Evolutionary conservation across 92 coral and sea anemone species (phyloP).

Genomic region (Phymanthus crucifer): DNA sequence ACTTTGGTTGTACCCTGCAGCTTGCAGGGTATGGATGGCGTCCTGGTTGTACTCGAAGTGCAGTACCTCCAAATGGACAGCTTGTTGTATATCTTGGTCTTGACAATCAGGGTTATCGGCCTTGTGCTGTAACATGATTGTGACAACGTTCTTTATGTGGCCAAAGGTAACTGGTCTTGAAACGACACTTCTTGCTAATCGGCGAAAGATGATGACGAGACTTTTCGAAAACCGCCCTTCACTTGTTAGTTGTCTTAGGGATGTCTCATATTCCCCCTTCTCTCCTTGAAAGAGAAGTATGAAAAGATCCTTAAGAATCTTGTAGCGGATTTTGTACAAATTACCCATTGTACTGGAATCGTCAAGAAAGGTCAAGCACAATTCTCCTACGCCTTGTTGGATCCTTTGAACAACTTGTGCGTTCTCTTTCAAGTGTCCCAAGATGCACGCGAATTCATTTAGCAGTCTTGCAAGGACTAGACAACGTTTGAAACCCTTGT

Average conservation of each 20-base stretch:
- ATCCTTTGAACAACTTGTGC: neutral
- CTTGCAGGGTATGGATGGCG: conserved; percentile 50
- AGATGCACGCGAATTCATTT: conserved; percentile 37
- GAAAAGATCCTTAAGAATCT: conserved; percentile 13
- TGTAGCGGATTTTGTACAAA: conserved; percentile 19
- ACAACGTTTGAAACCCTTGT: conserved; percentile 29
- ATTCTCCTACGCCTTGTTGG: neutral
- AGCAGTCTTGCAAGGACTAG: conserved; percentile 56
- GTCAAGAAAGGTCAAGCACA: neutral
- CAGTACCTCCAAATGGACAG: conserved; percentile 27
- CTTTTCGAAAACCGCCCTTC: neutral
- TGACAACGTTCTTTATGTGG: neutral
- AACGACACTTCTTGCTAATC: neutral
- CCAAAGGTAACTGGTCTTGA: neutral
- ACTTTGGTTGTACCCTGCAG: conserved; percentile 53
- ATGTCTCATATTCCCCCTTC: neutral
- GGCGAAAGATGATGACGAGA: conserved; percentile 19
- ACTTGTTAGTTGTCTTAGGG: neutral
- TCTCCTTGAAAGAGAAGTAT: neutral
- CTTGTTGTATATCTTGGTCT: neutral
- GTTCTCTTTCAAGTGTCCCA: neutral
- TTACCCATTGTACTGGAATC: neutral
- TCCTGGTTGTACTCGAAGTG: conserved; percentile 52
- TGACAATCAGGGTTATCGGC: neutral
- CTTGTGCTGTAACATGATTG: neutral